These are phyloP conservation scores for Martes martes DNA, from an alignment of 2,113 vertebrate species.

Conservation along the genomic window DNA sequence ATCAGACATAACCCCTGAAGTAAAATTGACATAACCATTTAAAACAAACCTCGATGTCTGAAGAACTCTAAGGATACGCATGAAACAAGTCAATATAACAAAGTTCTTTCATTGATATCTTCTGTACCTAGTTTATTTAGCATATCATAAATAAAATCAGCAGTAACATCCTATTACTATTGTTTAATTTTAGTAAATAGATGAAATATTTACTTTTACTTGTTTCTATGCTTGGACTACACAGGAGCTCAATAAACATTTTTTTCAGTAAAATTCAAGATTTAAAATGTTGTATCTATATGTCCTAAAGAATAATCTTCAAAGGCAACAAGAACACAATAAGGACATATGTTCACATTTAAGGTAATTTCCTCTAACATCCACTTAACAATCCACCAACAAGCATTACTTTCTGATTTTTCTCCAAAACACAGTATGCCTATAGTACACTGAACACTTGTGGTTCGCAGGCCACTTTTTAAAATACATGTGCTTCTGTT, in stretches of 20 bases:
- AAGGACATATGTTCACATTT: not conserved
- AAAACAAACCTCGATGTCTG: not conserved
- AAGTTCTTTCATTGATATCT: not conserved
- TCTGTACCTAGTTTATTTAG: not conserved
- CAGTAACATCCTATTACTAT: not conserved
- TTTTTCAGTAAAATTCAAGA: constrained; percentile 34
- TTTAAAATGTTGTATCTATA: not conserved
- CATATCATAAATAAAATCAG: not conserved
- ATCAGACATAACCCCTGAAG: not conserved
- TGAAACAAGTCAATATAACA: not conserved
- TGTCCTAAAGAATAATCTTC: not conserved
- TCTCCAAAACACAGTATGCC: not conserved
- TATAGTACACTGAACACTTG: not conserved
- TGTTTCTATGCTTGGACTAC: not conserved
- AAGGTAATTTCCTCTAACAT: not conserved
- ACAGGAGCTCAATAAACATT: not conserved
- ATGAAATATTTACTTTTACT: constrained; percentile 20
- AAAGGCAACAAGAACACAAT: not conserved
- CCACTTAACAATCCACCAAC: not conserved
- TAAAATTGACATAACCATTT: constrained; percentile 52
- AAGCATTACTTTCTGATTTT: not conserved
- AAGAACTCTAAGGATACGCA: not conserved
- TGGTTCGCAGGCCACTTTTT: not conserved
- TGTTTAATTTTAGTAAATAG: constrained; percentile 12
- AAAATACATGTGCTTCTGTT: not conserved